These are phyloP conservation scores for Epinotia ramella DNA, from an alignment of 2,888 invertebrate species.

Conservation along the genomic window DNA sequence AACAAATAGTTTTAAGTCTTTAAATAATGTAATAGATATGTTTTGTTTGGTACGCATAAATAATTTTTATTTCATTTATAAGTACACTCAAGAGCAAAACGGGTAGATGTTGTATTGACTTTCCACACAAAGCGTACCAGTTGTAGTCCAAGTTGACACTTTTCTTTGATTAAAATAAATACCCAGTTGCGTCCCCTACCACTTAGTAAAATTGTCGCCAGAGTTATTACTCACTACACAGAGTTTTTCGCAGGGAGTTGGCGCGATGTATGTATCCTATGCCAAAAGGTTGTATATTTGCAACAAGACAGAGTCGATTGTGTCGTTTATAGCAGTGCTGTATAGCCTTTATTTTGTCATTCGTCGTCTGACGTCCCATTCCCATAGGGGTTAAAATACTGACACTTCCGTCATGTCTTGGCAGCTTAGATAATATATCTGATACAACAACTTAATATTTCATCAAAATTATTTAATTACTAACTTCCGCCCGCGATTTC, in stretches of 20 bases:
- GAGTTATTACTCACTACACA: slow-evolving; percentile 24
- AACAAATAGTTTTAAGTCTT: too few relatives aligned
- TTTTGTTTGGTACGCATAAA: too few relatives aligned
- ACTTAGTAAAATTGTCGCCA: slow-evolving; percentile 32
- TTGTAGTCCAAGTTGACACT: background rate
- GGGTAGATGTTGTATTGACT: too few relatives aligned
- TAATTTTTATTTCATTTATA: too few relatives aligned
- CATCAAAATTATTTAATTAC: too few relatives aligned
- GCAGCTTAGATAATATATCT: background rate
- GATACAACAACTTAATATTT: too few relatives aligned
- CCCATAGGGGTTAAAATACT: slow-evolving; percentile 13
- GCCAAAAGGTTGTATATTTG: background rate
- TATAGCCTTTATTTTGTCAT: slow-evolving; percentile 1
- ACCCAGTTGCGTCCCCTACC: slow-evolving; percentile 10
- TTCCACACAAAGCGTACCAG: too few relatives aligned
- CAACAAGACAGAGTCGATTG: background rate
- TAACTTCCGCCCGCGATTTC: too few relatives aligned
- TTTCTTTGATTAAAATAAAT: slow-evolving; percentile 18
- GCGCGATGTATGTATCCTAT: background rate
- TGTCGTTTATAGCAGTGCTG: background rate
- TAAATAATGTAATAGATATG: too few relatives aligned
- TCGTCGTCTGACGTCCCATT: background rate
- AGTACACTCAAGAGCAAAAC: too few relatives aligned
- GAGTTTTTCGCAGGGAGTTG: background rate
- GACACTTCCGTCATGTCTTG: background rate